These are phyloP conservation scores for Chanos chanos DNA, from an alignment of 2,797 vertebrate genomes.

Conservation along the genomic window DNA sequence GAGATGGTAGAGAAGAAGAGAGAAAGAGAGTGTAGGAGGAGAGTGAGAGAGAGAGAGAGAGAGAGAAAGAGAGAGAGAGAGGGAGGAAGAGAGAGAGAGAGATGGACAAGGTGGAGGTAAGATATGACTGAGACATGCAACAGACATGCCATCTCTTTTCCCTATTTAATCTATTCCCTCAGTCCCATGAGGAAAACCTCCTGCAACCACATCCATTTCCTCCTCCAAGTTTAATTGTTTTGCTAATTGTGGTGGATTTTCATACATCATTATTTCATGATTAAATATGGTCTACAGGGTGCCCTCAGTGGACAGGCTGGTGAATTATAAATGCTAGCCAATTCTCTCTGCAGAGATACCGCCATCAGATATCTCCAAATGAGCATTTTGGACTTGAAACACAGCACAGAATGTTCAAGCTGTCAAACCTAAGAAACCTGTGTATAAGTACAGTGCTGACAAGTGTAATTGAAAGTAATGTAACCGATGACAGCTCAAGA, in stretches of 20 bases:
- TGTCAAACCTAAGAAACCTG: not conserved
- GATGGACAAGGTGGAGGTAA: not conserved
- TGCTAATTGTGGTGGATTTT: not conserved
- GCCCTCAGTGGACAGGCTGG: not conserved
- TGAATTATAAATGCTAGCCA: not conserved
- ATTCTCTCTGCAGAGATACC: too few relatives aligned
- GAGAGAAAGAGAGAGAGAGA: not conserved
- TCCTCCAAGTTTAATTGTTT: not conserved
- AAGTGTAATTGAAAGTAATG: constrained; percentile 1
- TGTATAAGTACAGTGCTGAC: not conserved
- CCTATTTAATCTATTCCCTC: not conserved
- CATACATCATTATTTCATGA: not conserved
- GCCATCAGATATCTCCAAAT: too few relatives aligned
- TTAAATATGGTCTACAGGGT: not conserved
- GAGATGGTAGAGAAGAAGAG: too few relatives aligned
- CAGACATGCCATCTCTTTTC: not conserved
- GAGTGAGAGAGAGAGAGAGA: too few relatives aligned
- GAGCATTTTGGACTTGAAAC: too few relatives aligned
- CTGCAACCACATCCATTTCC: not conserved
- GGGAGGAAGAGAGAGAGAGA: not conserved
- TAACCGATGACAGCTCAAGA: not conserved
- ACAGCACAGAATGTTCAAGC: too few relatives aligned
- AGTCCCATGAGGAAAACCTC: not conserved
- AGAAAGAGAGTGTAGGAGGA: too few relatives aligned
- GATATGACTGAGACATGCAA: not conserved